Base-by-base conservation (phyloP, 2,888 invertebrate species). In the Drosophila nigricruria region DNA sequence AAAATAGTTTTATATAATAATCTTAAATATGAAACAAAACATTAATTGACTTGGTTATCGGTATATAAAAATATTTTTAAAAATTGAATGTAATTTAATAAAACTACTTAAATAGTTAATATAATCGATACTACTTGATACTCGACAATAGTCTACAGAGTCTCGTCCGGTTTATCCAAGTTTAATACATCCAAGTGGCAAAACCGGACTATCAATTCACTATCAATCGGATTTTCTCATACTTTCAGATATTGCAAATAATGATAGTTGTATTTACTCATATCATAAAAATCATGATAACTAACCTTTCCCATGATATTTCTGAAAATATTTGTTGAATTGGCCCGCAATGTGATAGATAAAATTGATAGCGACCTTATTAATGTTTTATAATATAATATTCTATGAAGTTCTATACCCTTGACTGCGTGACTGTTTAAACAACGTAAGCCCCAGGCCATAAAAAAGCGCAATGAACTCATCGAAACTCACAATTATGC, bases 381-480 rank as follows among this genome's bases (percentile, higher is more conserved):
- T 74, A 77, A 74, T 58, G 57, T 38, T 70, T 10, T 52, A 25
- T n/a, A 36, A 36, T 52, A n/a, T n/a, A 60, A 43, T 64, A 40
- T 61, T 64, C 61, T 67, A 77, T 74, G 70, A 56, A 77, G 70
- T 70, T 60, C 57, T n/a, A 34, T 38, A 1, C 38, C 27, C 40
- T 23, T 58, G 14, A 53, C 8, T 36, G 27, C 32, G 36, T 20
- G 18, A 30, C 57, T 57, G 34, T 58, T 63, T 57, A 72, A 75
- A 61, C 60, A 60, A 61, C 56, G 30, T 34, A 34, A 57, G 32
- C 18, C 32, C 54, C 5, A 10, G 62, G 25, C 25, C 54, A 69
- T 78, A 63, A 67, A 71, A 71, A 67, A 54, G 52, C 58, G 47
- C 73, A 73, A 77, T 81, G 77, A 83, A 79, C 82, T 76, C 58